A percentile compares a stretch with the other conserved stretches of the same genome.
phyloP scores from a whole-genome alignment of 1,140 invertebrate genomes.

The Trichonephila inaurata region DNA sequence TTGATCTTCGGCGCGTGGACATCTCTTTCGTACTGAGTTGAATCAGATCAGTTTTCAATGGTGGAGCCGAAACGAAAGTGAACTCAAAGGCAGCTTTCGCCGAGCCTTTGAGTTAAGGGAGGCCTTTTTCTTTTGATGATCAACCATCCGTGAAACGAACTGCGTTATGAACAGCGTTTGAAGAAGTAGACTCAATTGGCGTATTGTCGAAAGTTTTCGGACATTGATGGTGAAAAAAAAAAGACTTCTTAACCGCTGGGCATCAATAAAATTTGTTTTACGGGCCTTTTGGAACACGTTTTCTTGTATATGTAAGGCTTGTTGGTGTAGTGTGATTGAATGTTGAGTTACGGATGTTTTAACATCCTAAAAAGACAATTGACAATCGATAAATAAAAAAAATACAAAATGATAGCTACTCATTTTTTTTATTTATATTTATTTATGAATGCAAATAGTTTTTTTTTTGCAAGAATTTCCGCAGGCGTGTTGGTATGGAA shows the following conservation, averaged over 20 bases:
- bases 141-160: neutral
- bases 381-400: neutral
- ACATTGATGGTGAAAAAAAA: constrained; percentile 3
- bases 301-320: neutral
- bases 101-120: neutral
- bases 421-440: neutral
- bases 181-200: neutral
- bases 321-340: neutral
- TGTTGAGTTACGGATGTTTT: neutral
- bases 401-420: neutral
- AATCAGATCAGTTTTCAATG: neutral
- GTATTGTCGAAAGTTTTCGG: neutral
- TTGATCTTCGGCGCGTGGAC: constrained; percentile 29
- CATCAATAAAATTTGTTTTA: neutral
- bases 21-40: neutral
- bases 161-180: constrained; percentile 3
- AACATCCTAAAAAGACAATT: neutral
- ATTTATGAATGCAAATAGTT: neutral
- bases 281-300: neutral
- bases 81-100: neutral
- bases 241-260: constrained; percentile 1
- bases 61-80: neutral
- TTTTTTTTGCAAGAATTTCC: too few relatives aligned
- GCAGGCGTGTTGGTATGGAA: too few relatives aligned
- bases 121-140: neutral